A percentile compares a stretch with the other conserved stretches of the same genome.
phyloP scores from a whole-genome alignment of 2,888 invertebrate species.

The Aricia artaxerxes region DNA sequence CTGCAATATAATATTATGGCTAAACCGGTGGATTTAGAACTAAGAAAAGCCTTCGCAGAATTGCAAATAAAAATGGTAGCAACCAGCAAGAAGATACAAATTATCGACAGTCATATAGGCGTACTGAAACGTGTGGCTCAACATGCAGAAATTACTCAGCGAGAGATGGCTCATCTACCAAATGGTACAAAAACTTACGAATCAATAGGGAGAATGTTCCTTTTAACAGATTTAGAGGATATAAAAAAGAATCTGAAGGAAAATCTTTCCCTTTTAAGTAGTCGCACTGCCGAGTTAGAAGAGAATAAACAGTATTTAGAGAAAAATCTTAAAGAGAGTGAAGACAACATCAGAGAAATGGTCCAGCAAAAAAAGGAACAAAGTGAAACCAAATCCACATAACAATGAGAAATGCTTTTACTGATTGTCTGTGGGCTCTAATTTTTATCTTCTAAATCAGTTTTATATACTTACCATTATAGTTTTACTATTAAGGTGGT shows the following conservation, averaged over 20 bases:
- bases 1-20: slow-evolving; percentile 55
- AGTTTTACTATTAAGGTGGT: neutral
- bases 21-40: slow-evolving; percentile 79
- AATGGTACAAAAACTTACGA: slow-evolving; percentile 86
- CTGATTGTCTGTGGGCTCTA: neutral
- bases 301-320: slow-evolving; percentile 90
- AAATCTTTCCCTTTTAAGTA: slow-evolving; percentile 77
- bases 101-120: slow-evolving; percentile 89
- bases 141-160: slow-evolving; percentile 86
- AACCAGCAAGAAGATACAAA: slow-evolving; percentile 88
- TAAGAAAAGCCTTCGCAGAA: slow-evolving; percentile 88
- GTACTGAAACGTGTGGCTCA: slow-evolving; percentile 83
- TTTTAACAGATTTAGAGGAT: slow-evolving; percentile 83
- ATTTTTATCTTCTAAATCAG: neutral
- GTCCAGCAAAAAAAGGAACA: slow-evolving; percentile 84
- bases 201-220: slow-evolving; percentile 91
- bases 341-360: slow-evolving; percentile 92
- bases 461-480: neutral
- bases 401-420: slow-evolving; percentile 34
- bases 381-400: slow-evolving; percentile 53
- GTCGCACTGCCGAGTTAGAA: slow-evolving; percentile 87
- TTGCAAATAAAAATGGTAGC: slow-evolving; percentile 90
- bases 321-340: slow-evolving; percentile 89
- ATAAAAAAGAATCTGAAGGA: slow-evolving; percentile 83
- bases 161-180: slow-evolving; percentile 82